Evolutionary conservation across 2,888 invertebrate species (phyloP), one percentile per base, ranked within the genome.

Genomic region (Dendrolimus pini): DNA sequence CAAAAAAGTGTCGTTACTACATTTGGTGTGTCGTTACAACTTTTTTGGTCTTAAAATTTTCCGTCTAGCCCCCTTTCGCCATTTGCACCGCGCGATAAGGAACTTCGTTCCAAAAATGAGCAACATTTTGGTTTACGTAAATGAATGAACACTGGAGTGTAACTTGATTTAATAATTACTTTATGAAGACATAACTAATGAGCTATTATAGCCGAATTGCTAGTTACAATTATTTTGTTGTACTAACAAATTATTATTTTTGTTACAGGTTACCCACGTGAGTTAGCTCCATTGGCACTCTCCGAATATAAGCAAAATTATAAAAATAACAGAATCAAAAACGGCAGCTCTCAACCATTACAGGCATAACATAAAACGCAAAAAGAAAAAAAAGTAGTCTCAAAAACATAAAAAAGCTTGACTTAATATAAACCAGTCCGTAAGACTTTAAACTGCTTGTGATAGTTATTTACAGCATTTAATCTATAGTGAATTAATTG

Each of bases 361-460:
- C 58, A 64, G 65, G 60, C 68, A 62, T 30, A 30, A 30, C 54
- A 62, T 59, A 56, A 63, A 62, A 59, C 65, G 64, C 7, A 60
- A 62, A 61, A 70, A 68, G 56, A 67, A 65, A 66, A 14, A 67
- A 70, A 56, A 68, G 54, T 59, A 57, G 41, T 62, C 56, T 62
- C 59, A 30, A 30, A 3, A 30, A 30, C 30, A 30, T 30, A 30
- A 6, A 30, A 30, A 30, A 30, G 30, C 3, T 30, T 30, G 30
- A 30, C 30, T 3, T 30, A 30, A 30, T 30, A 30, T 30, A 30
- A 30, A 30, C 30, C 30, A 84, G 89, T 89, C 89, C 78, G 84
- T 74, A 88, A 70, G 89, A 90, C 89, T 89, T 57, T 78, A 89
- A 89, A 83, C 83, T 85, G 85, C 85, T 58, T 83, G 85, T 86